phyloP scores from a whole-genome alignment of 2,888 invertebrate genomes.

The Eutolmus rufibarbis region DNA sequence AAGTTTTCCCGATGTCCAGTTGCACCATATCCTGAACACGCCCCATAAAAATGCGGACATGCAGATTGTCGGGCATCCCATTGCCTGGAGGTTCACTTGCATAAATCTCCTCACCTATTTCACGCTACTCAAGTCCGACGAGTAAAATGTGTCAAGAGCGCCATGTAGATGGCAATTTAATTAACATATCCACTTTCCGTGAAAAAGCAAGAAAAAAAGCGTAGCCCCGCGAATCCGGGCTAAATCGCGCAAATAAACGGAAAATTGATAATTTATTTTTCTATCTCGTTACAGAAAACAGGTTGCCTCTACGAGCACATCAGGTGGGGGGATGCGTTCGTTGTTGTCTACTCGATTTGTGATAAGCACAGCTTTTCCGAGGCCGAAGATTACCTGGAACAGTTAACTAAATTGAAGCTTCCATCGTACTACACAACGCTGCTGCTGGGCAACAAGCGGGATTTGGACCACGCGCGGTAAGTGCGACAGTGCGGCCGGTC shows the following conservation, averaged over 20 bases:
- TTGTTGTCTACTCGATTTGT: slow-evolving; percentile 82
- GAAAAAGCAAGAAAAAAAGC: background rate
- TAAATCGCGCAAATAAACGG: slow-evolving; percentile 12
- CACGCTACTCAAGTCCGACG: background rate
- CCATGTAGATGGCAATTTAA: background rate
- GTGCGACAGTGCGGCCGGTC: background rate
- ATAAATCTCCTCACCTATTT: background rate
- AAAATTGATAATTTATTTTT: slow-evolving; percentile 42
- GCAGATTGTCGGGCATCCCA: background rate
- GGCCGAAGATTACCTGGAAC: slow-evolving; percentile 75
- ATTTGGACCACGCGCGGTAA: slow-evolving; percentile 81
- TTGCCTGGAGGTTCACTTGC: background rate
- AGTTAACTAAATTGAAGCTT: slow-evolving; percentile 74
- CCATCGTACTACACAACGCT: slow-evolving; percentile 80
- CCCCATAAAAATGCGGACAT: background rate
- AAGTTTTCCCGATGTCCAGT: background rate
- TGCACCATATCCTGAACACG: background rate
- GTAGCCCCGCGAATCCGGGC: background rate
- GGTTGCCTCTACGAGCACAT: slow-evolving; percentile 79
- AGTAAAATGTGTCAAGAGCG: slow-evolving; percentile 17
- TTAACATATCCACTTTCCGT: background rate
- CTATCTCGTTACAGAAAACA: slow-evolving; percentile 64
- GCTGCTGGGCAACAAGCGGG: slow-evolving; percentile 80
- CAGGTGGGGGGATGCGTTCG: slow-evolving; percentile 84
- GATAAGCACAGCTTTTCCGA: slow-evolving; percentile 78